These are phyloP conservation scores for Diplodus puntazzo DNA, from an alignment of 2,797 vertebrate species.

Conservation along the genomic window DNA sequence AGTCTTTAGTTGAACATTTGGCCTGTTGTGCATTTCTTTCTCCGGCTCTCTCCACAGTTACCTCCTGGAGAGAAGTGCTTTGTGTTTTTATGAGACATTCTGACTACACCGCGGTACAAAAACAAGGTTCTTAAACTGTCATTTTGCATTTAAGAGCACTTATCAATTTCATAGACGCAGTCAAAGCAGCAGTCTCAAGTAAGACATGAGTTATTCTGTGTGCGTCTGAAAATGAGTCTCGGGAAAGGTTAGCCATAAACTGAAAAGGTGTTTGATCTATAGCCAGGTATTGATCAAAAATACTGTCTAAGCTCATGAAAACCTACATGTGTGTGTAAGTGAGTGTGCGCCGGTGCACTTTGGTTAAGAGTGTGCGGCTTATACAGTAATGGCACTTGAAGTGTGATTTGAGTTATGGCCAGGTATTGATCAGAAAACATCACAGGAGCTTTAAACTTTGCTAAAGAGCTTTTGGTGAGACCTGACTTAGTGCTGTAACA, in stretches of 20 bases:
- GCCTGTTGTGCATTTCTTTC: constrained; percentile 41
- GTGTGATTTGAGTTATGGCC: constrained; percentile 78
- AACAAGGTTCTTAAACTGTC: constrained; percentile 82
- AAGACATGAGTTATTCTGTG: constrained; percentile 76
- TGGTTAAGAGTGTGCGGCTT: constrained; percentile 45
- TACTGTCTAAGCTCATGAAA: constrained; percentile 77
- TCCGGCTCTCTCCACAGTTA: constrained; percentile 51
- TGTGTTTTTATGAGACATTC: constrained; percentile 75
- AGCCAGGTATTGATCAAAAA: constrained; percentile 84
- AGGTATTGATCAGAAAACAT: constrained; percentile 80
- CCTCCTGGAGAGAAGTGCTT: constrained; percentile 63
- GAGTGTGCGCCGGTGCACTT: constrained; percentile 43
- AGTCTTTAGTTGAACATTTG: constrained; percentile 41
- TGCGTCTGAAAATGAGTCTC: constrained; percentile 75
- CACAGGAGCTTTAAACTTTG: constrained; percentile 75
- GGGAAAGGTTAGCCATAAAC: constrained; percentile 77
- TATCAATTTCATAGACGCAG: constrained; percentile 80
- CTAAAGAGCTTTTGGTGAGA: constrained; percentile 79
- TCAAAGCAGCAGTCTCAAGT: constrained; percentile 71
- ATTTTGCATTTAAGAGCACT: constrained; percentile 81
- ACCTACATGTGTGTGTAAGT: constrained; percentile 47
- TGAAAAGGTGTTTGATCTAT: constrained; percentile 81
- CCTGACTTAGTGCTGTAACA: constrained; percentile 69
- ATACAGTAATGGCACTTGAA: constrained; percentile 72
- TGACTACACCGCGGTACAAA: constrained; percentile 61